These are phyloP conservation scores for Morelia viridis DNA, from an alignment of 2,797 vertebrate species.

Conservation along the genomic window DNA sequence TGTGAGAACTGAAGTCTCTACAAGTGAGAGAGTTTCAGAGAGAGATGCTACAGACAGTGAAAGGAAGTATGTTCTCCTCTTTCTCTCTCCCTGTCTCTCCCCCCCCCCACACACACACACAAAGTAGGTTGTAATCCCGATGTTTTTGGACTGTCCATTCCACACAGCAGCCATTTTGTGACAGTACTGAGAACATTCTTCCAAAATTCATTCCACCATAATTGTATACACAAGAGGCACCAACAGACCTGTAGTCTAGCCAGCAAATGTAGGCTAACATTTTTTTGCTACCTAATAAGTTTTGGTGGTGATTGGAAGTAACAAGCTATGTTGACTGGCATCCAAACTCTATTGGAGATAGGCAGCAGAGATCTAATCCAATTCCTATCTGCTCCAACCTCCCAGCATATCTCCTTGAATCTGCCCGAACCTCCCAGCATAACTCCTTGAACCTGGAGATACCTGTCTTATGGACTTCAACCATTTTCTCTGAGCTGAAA, in stretches of 20 bases:
- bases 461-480: not conserved
- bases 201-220: not conserved
- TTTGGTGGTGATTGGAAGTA: constrained; percentile 15
- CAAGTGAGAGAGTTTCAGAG: not conserved
- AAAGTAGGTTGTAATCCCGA: not conserved
- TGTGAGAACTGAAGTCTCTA: not conserved
- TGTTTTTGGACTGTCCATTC: not conserved
- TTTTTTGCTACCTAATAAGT: not conserved
- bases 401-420: not conserved
- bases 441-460: not conserved
- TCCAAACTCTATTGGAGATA: not conserved
- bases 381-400: not conserved
- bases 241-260: not conserved
- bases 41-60: not conserved
- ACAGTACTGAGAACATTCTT: not conserved
- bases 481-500: not conserved
- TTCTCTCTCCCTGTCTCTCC: not conserved
- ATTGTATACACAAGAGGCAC: rapidly evolving
- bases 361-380: not conserved
- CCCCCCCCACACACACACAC: not conserved
- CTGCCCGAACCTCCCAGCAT: not conserved
- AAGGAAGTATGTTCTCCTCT: not conserved
- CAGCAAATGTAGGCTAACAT: not conserved
- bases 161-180: not conserved
- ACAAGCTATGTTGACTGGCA: constrained; percentile 35